Conservation (phyloP, 2,888 invertebrate genomes). For the Drosophila algonquin region DNA sequence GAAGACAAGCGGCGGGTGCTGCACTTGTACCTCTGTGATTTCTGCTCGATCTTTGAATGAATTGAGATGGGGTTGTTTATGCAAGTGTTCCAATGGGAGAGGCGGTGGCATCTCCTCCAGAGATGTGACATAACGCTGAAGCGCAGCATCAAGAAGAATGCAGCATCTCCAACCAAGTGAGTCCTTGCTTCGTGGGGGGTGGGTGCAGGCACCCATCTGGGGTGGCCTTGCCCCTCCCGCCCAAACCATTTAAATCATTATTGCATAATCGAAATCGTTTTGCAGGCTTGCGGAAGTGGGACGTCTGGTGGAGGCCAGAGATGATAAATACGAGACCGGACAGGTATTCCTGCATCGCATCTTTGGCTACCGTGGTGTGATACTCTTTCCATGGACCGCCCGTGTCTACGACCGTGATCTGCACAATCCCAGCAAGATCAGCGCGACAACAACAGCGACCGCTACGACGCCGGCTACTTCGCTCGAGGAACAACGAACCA, state of each 20-base stretch:
- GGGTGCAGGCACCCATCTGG: not conserved
- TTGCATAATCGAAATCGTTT: conserved; percentile 69
- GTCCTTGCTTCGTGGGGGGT: conserved; percentile 28
- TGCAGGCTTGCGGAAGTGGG: conserved; percentile 96
- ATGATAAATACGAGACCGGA: conserved; percentile 97
- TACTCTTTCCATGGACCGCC: conserved; percentile 98
- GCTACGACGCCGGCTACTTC: conserved; percentile 17
- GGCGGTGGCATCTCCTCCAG: conserved; percentile 56
- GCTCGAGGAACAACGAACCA: conserved; percentile 41
- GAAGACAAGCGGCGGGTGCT: conserved; percentile 34
- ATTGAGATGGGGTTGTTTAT: conserved; percentile 65
- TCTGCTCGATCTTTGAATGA: conserved; percentile 29
- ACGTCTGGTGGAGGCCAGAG: conserved; percentile 93
- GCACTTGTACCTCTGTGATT: conserved; percentile 32
- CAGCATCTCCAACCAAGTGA: conserved; percentile 66
- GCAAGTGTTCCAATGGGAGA: conserved; percentile 66
- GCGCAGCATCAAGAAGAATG: conserved; percentile 70
- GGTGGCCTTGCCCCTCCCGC: conserved; percentile 6
- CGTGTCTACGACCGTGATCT: conserved; percentile 96
- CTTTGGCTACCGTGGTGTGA: conserved; percentile 98
- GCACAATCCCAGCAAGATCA: conserved; percentile 86
- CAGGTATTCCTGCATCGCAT: conserved; percentile 97
- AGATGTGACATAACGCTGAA: conserved; percentile 66
- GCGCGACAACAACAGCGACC: conserved; percentile 23
- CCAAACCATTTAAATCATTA: conserved; percentile 22